Base-by-base conservation (phyloP, 2,113 vertebrate species). In the Lophura nycthemera region DNA sequence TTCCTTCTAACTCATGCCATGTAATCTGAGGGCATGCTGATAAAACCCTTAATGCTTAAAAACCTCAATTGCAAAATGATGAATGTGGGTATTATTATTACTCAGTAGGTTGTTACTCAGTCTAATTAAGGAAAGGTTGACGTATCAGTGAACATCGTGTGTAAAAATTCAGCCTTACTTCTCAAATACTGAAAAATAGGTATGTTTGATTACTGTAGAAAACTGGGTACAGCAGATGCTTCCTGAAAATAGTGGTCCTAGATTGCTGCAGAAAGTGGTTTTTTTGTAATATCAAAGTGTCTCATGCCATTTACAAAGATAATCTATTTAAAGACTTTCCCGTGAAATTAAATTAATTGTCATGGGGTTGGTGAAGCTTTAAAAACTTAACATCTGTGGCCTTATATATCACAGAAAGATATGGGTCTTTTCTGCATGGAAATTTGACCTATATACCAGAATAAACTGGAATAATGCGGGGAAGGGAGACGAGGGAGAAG, bases 381-480 rank as follows among this genome's bases (percentile, higher is more conserved):
- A 75, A 71, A 86, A 85, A 93, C 69, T 77, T 90, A 67, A 48
- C 86, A 88, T 86, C 47, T 83, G 13, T 90, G 89, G 65, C 82
- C 85, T 93, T 76, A 19, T 5, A 42, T 10, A 66, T 40, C 27
- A 57, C 72, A 83, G 50, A 87, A 87, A 85, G 64, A 63, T 64
- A 5, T 0, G 32, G 57, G 85, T 54, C 87, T 91, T 48, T 87
- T 56, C 82, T 90, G 38, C 52, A 7, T 2, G 13, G 70, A 65
- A 61, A 60, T 73, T 64, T 94, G 96, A 91, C 95, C 89, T 89
- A 95, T 81, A 91, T 95, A 95, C 45, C 10, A 80, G 92, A 83
- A 75, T 77, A 61, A 77, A 64, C 75, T 60, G 89, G 22, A 32
- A 34, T 60, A 95, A 83, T 40, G 87, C 69, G 32, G 76, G 66